phyloP scores from a whole-genome alignment of 1,140 invertebrate species.

The Maniola jurtina region DNA sequence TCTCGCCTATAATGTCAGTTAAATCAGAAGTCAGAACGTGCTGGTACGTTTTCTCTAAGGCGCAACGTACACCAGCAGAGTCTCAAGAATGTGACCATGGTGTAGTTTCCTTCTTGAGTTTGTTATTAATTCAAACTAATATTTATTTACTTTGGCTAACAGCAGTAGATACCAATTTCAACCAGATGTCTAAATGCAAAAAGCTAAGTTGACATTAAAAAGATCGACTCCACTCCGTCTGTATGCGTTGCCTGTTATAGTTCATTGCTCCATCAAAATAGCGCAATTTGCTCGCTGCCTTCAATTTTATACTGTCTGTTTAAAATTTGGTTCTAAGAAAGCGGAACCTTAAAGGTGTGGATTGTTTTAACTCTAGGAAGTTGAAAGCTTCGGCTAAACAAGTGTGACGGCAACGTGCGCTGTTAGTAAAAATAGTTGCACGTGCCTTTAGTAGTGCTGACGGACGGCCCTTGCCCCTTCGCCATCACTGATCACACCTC shows the following conservation, averaged over 20 bases:
- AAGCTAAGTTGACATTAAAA: too few relatives aligned
- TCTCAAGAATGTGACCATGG: too few relatives aligned
- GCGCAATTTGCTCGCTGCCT: slow-evolving; percentile 20
- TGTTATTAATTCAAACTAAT: too few relatives aligned
- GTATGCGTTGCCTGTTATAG: too few relatives aligned
- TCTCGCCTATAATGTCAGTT: slow-evolving; percentile 27
- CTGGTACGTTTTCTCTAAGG: slow-evolving; percentile 25
- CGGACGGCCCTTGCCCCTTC: slow-evolving; percentile 37
- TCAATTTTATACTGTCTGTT: slow-evolving; percentile 25
- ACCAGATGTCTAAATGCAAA: too few relatives aligned
- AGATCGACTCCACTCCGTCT: too few relatives aligned
- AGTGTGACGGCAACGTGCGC: slow-evolving; percentile 35
- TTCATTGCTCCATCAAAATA: slow-evolving; percentile 27
- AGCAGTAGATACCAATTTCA: too few relatives aligned
- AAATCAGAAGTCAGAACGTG: slow-evolving; percentile 29
- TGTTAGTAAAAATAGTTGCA: slow-evolving; percentile 54
- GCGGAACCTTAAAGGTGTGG: slow-evolving; percentile 36
- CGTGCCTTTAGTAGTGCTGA: slow-evolving; percentile 41
- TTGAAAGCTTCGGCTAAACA: slow-evolving; percentile 41
- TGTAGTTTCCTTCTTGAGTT: too few relatives aligned
- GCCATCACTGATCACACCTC: slow-evolving; percentile 38
- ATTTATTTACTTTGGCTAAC: too few relatives aligned
- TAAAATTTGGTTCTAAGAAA: slow-evolving; percentile 29
- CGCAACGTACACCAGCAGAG: too few relatives aligned
- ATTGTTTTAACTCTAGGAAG: slow-evolving; percentile 37